Conservation (phyloP, 2,888 invertebrate species). For the Craniophora ligustri region DNA sequence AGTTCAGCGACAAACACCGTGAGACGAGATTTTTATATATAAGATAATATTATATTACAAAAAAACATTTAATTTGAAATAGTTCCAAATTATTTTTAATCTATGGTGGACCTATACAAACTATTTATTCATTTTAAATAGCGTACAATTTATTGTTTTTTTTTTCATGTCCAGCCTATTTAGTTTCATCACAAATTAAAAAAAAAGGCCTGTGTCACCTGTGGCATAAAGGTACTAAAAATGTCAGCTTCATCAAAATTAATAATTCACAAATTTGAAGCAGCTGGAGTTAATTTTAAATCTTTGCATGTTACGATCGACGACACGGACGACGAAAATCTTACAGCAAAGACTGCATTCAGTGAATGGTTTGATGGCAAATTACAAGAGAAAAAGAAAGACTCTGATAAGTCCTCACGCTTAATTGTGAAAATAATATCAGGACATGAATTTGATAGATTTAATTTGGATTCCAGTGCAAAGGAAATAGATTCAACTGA, state of each 20-base stretch:
- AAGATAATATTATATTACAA: too few relatives aligned
- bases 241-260: conserved; percentile 80
- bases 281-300: conserved; percentile 71
- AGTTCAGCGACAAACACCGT: too few relatives aligned
- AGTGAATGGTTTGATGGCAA: conserved; percentile 77
- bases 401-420: conserved; percentile 69
- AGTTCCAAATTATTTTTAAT: conserved; percentile 9
- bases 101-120: conserved; percentile 11
- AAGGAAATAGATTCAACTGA: conserved; percentile 59
- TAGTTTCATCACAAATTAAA: conserved; percentile 5
- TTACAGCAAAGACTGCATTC: conserved; percentile 61
- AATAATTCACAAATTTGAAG: conserved; percentile 82
- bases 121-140: not conserved
- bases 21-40: too few relatives aligned
- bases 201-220: conserved; percentile 16
- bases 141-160: too few relatives aligned
- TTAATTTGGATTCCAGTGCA: conserved; percentile 78
- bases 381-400: conserved; percentile 65
- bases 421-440: conserved; percentile 80
- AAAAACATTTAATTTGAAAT: not conserved
- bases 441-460: conserved; percentile 66
- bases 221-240: conserved; percentile 58
- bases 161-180: not conserved
- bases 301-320: conserved; percentile 73
- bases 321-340: conserved; percentile 65